phyloP scores from a whole-genome alignment of 2,797 vertebrate species.

The Alfaro cultratus region DNA sequence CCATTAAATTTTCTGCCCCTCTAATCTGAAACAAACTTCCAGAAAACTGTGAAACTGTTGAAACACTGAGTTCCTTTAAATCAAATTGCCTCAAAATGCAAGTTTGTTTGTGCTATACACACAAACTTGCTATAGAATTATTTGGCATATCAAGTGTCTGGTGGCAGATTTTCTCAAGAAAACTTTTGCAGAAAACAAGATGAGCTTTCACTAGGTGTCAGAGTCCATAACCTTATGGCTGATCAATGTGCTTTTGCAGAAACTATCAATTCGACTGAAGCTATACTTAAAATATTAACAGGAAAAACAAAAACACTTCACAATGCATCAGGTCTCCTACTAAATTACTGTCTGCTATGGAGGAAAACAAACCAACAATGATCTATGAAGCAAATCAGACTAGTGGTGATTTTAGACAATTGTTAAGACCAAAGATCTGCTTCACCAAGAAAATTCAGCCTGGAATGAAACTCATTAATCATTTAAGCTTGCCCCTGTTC shows the following conservation, averaged over 20 bases:
- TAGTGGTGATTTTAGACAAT: background rate
- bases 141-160: too few relatives aligned
- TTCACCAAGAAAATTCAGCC: slow-evolving; percentile 1
- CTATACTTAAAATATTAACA: background rate
- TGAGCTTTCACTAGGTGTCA: background rate
- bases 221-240: background rate
- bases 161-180: background rate
- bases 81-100: too few relatives aligned
- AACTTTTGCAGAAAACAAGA: background rate
- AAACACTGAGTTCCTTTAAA: too few relatives aligned
- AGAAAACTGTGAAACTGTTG: too few relatives aligned
- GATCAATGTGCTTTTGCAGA: background rate
- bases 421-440: background rate
- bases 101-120: too few relatives aligned
- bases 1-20: too few relatives aligned
- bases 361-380: background rate
- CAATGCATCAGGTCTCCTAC: background rate
- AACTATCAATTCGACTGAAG: background rate
- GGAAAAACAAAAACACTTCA: background rate
- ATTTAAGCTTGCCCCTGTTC: slow-evolving; percentile 1
- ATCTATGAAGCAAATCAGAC: background rate
- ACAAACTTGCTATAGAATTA: background rate
- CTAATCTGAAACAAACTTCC: too few relatives aligned
- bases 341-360: background rate
- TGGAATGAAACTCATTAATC: slow-evolving; percentile 10